These are phyloP conservation scores for Lynx canadensis DNA, from an alignment of 2,113 vertebrate species.

Conservation along the genomic window DNA sequence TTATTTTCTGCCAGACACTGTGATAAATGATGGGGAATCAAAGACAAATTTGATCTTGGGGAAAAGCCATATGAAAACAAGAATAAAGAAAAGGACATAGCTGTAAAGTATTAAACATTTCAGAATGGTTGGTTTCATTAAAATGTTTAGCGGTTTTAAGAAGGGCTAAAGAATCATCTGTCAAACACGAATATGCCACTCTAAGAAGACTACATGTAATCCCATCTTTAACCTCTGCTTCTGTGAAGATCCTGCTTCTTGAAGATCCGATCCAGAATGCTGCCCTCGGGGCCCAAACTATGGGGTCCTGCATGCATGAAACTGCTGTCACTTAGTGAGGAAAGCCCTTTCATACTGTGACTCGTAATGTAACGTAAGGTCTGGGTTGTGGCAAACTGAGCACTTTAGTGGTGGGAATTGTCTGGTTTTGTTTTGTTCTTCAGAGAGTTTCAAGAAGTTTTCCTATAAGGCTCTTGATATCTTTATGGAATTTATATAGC, in stretches of 20 bases:
- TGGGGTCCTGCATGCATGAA: neutral
- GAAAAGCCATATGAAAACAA: neutral
- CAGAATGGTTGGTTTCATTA: neutral
- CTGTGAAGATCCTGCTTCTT: neutral
- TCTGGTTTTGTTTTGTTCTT: neutral
- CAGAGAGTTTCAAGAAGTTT: neutral
- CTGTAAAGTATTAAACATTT: neutral
- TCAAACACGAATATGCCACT: neutral
- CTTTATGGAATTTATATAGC: neutral
- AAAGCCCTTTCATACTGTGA: neutral
- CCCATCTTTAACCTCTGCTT: neutral
- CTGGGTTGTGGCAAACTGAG: no score
- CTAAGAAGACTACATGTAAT: neutral
- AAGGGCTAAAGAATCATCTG: neutral
- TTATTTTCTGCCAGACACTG: neutral
- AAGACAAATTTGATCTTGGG: neutral
- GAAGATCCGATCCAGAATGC: neutral
- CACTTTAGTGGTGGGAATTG: no score
- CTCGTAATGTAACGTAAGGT: neutral
- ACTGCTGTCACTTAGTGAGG: neutral
- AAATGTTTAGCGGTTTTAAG: neutral
- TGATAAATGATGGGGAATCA: neutral
- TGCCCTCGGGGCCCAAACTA: fast-evolving
- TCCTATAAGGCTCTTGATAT: neutral
- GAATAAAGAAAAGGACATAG: neutral